Evolutionary conservation across 2,797 vertebrate species (phyloP), one percentile per base, ranked within the genome.

Genomic region (Microctenopoma lineatum): DNA sequence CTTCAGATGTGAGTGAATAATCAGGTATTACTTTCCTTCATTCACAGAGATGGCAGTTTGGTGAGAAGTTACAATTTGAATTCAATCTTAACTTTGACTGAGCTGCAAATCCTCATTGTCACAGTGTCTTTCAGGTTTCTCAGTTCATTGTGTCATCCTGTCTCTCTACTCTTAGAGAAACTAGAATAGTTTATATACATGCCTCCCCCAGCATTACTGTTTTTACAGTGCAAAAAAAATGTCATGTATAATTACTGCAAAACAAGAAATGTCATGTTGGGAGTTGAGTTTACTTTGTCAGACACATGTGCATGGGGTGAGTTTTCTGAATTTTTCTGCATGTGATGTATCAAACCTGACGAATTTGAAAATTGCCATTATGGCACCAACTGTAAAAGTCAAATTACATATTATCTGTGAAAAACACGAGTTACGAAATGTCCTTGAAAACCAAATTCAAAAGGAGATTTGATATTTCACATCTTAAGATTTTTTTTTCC

Each of bases 1-100:
- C 79, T 95, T 79, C 92, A 92, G 87, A 95, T 92, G 94, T 95
- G 90, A 95, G 95, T 96, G 89, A 80, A 80, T 51, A 63, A 80
- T 83, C 66, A 61, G 73, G 58, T 71, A 29, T 64, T 59, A 46
- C 53, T 57, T 79, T 47, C 48, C 75, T 63, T 41, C 59, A 38
- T 41, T 48, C 14, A 53, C 52, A 71, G n/a, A 51, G 39, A 48
- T 47, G 54, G 52, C 10, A 16, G 29, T 36, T 47, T 61, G 59
- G 12, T 16, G n/a, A 3, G 15, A 42, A 51, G 39, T 36, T 55
- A 11, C 53, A 25, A 61, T 34, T 67, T 47, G 9, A 47, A 47
- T 47, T 4, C 11, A 47, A 47, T 45, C 44, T 45, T 45, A 45
- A n/a, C 16, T 18, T 45, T 18, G 16, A 45, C n/a, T 48, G 52